Base-by-base conservation (phyloP, 2,113 vertebrate species). In the Rhea pennata region DNA sequence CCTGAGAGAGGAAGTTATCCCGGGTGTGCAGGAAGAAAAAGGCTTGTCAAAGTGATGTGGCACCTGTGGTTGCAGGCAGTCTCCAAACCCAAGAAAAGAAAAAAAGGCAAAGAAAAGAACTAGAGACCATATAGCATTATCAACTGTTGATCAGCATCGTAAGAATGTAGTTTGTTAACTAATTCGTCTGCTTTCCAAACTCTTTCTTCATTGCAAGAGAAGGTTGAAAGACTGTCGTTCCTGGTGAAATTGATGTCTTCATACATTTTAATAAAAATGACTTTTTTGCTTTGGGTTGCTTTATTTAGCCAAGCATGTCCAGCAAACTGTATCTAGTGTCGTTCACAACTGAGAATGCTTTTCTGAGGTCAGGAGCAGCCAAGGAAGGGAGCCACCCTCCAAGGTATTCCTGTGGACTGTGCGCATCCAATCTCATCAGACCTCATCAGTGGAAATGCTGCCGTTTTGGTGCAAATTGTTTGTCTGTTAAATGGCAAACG, bases 361-460 rank as follows among this genome's bases (percentile, higher is more conserved):
- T 50, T 85, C 6, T 88, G 93, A 95, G 72, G 36, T 84, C 93
- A 91, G 88, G 4, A 87, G 76, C 53, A 87, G 87, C 61, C 12
- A 11, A 26, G 78, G 88, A 89, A 84, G 27, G 74, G 70, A 87
- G 56, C 51, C n/a, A 56, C 11, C 13, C 67, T 83, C n/a, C 11
- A 16, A 66, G 50, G 14, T 29, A 4, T 80, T 71, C 67, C 21
- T 66, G 75, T 88, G 80, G 27, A 19, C 14, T 61, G 15, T 61
- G 61, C 48, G 56, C 50, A 44, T 64, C 44, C 84, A 39, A 9
- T 84, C 48, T 70, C 54, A 29, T 56, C 54, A 56, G 15, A 31
- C 17, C 17, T 67, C 40, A 29, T 24, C 84, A 42, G 2, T 13
- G 36, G 74, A 67, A 89, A 79, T 26, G 33, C 33, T 76, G 67